Evolutionary conservation across 2,113 vertebrate genomes (phyloP).

Genomic region (Siphamia tubifer): DNA sequence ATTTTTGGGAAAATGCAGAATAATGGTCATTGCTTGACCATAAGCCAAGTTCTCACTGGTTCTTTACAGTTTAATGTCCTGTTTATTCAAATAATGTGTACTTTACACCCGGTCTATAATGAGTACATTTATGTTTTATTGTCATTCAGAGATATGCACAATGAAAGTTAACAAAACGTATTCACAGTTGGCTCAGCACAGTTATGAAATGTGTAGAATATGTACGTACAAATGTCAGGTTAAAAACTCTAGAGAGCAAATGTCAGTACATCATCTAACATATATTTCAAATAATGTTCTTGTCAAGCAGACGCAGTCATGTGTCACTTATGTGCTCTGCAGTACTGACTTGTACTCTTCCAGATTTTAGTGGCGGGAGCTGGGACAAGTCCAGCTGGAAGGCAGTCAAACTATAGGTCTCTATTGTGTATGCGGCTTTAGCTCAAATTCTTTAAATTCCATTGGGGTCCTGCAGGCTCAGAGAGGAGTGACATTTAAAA

Average conservation of each 20-base stretch:
- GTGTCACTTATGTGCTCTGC: not conserved
- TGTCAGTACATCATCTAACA: not conserved
- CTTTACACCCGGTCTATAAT: not conserved
- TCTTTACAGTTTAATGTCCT: no score
- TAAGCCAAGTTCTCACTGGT: no score
- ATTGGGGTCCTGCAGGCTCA: conserved; percentile 4
- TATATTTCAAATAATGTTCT: not conserved
- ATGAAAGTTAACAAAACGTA: no score
- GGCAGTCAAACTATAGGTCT: conserved; percentile 15
- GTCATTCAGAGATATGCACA: no score
- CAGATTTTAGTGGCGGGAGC: not conserved
- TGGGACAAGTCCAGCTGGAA: conserved; percentile 20
- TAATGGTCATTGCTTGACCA: no score
- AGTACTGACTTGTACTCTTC: not conserved
- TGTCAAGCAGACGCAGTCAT: not conserved
- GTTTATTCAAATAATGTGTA: no score
- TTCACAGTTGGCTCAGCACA: no score
- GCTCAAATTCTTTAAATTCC: conserved; percentile 49
- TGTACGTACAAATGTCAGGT: no score
- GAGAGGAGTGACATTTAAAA: not conserved
- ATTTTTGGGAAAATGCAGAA: no score
- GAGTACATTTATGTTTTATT: no score
- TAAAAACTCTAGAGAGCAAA: no score
- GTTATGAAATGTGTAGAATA: no score
- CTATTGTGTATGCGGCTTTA: conserved; percentile 32